These are phyloP conservation scores for Sylvilagus floridanus DNA, from an alignment of 2,797 vertebrate species.

Conservation along the genomic window DNA sequence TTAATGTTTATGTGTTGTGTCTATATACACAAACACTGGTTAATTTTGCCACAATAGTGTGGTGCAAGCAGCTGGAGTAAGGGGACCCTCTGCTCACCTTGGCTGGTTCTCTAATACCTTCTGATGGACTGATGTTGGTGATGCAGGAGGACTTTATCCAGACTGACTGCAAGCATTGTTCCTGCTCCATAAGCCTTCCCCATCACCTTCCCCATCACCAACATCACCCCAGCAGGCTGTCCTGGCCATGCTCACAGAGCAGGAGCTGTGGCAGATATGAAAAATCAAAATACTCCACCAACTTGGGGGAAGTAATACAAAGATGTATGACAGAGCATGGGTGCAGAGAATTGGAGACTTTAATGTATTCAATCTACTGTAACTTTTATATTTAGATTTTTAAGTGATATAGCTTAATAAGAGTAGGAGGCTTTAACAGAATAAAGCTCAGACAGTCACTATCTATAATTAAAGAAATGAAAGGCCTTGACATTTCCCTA, in stretches of 20 bases:
- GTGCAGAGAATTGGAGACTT: not conserved
- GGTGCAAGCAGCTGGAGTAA: not conserved
- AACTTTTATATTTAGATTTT: not conserved
- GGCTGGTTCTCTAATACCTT: not conserved
- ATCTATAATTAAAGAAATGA: not conserved
- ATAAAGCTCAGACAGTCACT: not conserved
- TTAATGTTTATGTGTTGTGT: not conserved
- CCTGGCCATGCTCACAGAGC: not conserved
- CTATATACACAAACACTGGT: not conserved
- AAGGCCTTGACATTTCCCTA: not conserved
- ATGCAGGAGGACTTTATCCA: not conserved
- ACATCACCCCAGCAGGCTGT: not conserved
- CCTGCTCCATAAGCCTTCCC: not conserved
- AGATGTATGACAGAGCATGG: not conserved
- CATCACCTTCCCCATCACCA: too few relatives aligned
- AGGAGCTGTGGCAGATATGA: not conserved
- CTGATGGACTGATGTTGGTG: not conserved
- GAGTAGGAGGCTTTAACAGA: not conserved
- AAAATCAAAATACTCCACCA: too few relatives aligned
- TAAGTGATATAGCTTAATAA: not conserved
- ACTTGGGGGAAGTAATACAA: not conserved
- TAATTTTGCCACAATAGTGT: not conserved
- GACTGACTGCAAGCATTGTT: not conserved
- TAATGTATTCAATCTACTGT: not conserved
- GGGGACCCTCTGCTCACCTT: not conserved